Conservation (phyloP, 2,888 invertebrate genomes). For the Iselma pallidipennis region DNA sequence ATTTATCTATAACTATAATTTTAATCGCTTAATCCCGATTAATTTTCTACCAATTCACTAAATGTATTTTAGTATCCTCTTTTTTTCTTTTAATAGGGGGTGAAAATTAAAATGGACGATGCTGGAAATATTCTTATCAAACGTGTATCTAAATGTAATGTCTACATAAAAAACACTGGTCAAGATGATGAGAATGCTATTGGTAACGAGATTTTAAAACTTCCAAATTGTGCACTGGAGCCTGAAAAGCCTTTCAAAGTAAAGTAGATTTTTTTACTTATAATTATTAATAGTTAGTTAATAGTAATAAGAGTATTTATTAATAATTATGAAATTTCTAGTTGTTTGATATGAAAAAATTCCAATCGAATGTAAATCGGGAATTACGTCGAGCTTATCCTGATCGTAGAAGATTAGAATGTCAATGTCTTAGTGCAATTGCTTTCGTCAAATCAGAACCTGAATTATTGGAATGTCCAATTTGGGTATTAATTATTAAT, state of each 20-base stretch:
- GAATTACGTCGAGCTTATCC: constrained; percentile 89
- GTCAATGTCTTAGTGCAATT: constrained; percentile 90
- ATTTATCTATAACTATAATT: not conserved
- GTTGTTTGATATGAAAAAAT: constrained; percentile 96
- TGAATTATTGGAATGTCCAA: constrained; percentile 91
- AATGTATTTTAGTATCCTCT: not conserved
- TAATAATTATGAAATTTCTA: constrained; percentile 52
- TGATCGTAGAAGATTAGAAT: constrained; percentile 85
- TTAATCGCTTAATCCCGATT: constrained; percentile 6
- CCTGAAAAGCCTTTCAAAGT: constrained; percentile 94
- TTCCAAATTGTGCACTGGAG: constrained; percentile 85
- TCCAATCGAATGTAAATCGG: constrained; percentile 88
- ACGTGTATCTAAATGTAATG: constrained; percentile 90
- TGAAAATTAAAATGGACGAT: constrained; percentile 95
- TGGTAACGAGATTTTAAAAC: constrained; percentile 86
- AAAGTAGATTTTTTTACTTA: constrained; percentile 35
- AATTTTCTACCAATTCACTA: not conserved
- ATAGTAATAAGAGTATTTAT: no score
- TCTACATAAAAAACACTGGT: constrained; percentile 85
- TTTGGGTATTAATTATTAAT: constrained; percentile 97
- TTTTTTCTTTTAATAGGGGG: constrained; percentile 66
- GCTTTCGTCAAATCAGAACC: constrained; percentile 90
- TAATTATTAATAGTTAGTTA: no score
- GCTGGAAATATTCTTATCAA: constrained; percentile 93
- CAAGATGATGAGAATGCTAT: constrained; percentile 86